Evolutionary conservation across 1,140 invertebrate species (phyloP), one percentile per base, ranked within the genome.

Genomic region (Chlorops oryzae): DNA sequence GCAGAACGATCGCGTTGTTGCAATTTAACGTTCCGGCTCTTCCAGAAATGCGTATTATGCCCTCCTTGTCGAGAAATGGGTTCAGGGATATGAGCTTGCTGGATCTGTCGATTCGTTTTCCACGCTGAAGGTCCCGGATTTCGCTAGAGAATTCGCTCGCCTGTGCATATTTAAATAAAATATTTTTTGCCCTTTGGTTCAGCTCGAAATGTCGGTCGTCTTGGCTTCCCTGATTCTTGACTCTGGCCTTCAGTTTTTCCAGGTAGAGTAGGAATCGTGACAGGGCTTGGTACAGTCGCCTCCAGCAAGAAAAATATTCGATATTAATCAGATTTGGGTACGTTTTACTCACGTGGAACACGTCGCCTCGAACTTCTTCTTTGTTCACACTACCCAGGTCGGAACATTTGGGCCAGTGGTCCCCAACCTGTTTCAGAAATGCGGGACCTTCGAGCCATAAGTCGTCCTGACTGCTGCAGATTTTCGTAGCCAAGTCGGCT

Each of bases 21-120:
- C 28, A 17, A 44, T 24, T n/a, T 28, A 12, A 10, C 3, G 7
- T 13, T 18, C 28, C 23, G 17, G 21, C 42, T 25, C 42, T 24
- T 44, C 23, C 42, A n/a, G n/a, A 27, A 25, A 10, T 15, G 13
- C 22, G 12, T 6, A 25, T 24, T 15, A 43, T 17, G n/a, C 15
- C 25, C 10, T 13, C 18, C 9, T 45, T 12, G 13, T 28, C 42
- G 27, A 45, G 25, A 13, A 18, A 45, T 7, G 21, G 18, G 21
- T 45, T 45, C 6, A 45, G 17, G 17, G 22, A 18, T 5, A 45
- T 45, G 10, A 45, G 24, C 20, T 45, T 45, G 32, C 22, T 32
- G 17, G 12, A 18, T 25, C 6, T 45, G 5, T 17, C 24, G 6
- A 45, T 45, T 18, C 2, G 5, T 17, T 25, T 27, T 9, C 12